Conservation (phyloP, 2,888 invertebrate species). For the Dilophus febrilis region DNA sequence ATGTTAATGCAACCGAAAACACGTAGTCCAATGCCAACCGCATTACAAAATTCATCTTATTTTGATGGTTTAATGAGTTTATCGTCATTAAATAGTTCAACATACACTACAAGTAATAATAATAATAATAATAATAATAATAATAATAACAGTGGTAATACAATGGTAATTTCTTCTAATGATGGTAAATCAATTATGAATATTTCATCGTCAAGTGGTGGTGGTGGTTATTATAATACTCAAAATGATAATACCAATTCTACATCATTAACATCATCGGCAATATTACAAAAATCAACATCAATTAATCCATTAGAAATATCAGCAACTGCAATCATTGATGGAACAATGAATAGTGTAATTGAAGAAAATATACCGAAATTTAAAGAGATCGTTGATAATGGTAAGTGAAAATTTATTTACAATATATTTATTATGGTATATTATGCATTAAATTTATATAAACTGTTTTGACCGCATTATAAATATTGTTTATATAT, state of each 20-base stretch:
- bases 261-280: neutral
- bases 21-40: neutral
- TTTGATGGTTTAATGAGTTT: slow-evolving; percentile 6
- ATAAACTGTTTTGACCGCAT: too few relatives aligned
- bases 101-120: too few relatives aligned
- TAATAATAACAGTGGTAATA: neutral
- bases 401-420: slow-evolving; percentile 2
- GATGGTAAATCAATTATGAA: neutral
- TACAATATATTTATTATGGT: neutral
- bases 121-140: neutral
- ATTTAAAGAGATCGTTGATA: slow-evolving; percentile 3
- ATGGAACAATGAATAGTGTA: neutral
- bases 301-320: slow-evolving; percentile 3
- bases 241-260: neutral
- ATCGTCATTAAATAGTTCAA: slow-evolving; percentile 3
- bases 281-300: neutral
- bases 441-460: neutral
- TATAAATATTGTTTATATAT: neutral
- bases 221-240: too few relatives aligned
- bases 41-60: slow-evolving; percentile 5
- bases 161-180: neutral
- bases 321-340: neutral
- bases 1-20: neutral
- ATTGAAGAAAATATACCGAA: neutral
- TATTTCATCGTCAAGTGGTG: neutral